Base-by-base conservation (phyloP, 1,140 invertebrate species). In the Orussus abietinus region DNA sequence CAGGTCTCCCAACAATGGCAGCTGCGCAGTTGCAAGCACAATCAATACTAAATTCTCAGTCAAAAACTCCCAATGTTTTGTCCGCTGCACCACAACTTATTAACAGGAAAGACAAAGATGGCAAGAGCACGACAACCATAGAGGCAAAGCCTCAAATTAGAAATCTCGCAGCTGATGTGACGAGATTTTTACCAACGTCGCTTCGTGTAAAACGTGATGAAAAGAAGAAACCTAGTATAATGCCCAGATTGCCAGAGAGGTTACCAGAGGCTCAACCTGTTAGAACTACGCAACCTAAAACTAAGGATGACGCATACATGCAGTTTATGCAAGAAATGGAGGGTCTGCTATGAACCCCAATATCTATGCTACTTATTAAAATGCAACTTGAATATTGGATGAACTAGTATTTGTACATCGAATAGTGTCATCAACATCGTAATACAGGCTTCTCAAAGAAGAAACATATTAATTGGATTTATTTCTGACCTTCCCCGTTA, bases 271-370 rank as follows among this genome's bases (percentile, higher is more conserved):
- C 72, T 12, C 72, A 73, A 20, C 62, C 66, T 2, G 40, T 60
- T 4, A 59, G 66, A 39, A 47, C 59, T 10, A 26, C 45, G 6
- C 74, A 75, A 39, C 51, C 67, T 2, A 75, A 78, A 25, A 96
- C 88, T 22, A 98, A 98, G 67, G 95, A 98, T 62, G 94, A 98
- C 65, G 95, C 94, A 21, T 98, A 98, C 60, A 85, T 92, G 74
- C 90, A 94, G 64, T 98, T 98, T 68, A 97, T 98, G 93, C 86
- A 88, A 70, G 95, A 98, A 78, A 96, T 98, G 93, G 83, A 96
- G 71, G 90, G 86, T 26, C 74, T 97, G 15, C 77, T 97, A 58
- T 96, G 80, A 62, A 68, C 30, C 13, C 3, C 9, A 18, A 28
- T 12, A 28, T 21, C 5, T 35, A 22, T 32, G 31, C n/a, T 31